Evolutionary conservation across 35 echinoderm and acorn worm species (phyloP), one percentile per base, ranked within the genome.

Genomic region (Chiridota heheva): DNA sequence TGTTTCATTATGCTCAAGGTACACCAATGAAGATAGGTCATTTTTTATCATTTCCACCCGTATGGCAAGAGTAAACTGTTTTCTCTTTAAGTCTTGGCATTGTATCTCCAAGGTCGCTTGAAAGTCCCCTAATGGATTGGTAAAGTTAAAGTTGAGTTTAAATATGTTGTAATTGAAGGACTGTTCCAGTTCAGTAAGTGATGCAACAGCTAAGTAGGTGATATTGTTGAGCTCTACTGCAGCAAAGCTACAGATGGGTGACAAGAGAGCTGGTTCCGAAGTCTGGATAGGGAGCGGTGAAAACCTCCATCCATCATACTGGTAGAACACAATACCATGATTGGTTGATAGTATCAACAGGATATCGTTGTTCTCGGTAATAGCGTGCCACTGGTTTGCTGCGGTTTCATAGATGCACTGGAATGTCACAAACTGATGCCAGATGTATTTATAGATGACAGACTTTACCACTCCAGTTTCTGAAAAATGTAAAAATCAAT

Each of bases 221-320:
- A 41, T 58, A 5, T 16, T 58, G 33, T 76, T 55, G 17, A 86
- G 17, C 7, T 6, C 69, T 12, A 53, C 43, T 16, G 84, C 72
- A 40, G 72, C 18, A 8, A 76, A 67, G 27, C 60, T 63, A 30
- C 43, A 27, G 3, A 75, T 36, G 17, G 57, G 32, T 47, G 27
- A 20, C 13, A 10, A 25, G n/a, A 86, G 72, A 2, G 44, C 25
- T 7, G 44, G 32, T 12, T 45, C 39, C 10, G n/a, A 28, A 1
- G 25, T 40, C 0, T 29, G 20, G 57, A 46, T 20, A 5, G 60
- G 49, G 33, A 56, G 27, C 36, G 40, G 35, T 5, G 41, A 37
- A 61, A 86, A 86, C 8, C 84, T n/a, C 84, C 84, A 86, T 12
- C 84, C 84, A 56, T 86, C 84, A 22, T 86, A 86, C 24, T 73